Percentiles rank a stretch among this genome's conserved stretches.
Conservation (phyloP, 2,113 vertebrate species). For the rat (Rattus norvegicus) region GRCr8 NC_086020.1:237698001-237698500, state of each 20-base stretch:
- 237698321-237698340: neutral
- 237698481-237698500: conserved; percentile 69
- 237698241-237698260: neutral
- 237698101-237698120: neutral
- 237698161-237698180: neutral
- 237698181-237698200: neutral
- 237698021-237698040: neutral
- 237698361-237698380: conserved; percentile 93
- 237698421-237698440: conserved; percentile 96
- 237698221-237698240: neutral
- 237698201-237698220: neutral
- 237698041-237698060: neutral
- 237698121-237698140: neutral
- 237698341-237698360: neutral
- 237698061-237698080: neutral
- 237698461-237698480: conserved; percentile 92
- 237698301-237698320: neutral
- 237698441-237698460: conserved; percentile 97
- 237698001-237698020: neutral
- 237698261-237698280: neutral
- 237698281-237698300: neutral
- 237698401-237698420: conserved; percentile 94
- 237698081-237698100: neutral
- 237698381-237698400: conserved; percentile 95
- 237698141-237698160: neutral